Evolutionary conservation across 2,888 invertebrate genomes (phyloP).

Genomic region (Quadriops clusia): DNA sequence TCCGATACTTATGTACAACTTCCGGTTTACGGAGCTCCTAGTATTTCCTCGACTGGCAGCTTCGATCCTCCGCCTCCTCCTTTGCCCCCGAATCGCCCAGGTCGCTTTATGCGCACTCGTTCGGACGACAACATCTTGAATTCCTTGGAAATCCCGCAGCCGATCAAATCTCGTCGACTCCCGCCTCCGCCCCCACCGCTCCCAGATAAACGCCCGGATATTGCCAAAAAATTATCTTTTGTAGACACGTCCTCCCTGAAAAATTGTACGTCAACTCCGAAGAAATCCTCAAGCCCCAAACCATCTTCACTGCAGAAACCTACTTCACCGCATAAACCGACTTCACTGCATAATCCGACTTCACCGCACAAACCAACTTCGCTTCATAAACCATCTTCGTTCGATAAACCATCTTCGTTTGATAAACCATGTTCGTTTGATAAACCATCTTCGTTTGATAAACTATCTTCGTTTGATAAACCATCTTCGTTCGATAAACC

Average conservation of each 20-base stretch:
- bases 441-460: too few relatives aligned
- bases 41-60: slow-evolving; percentile 51
- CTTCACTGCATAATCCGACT: too few relatives aligned
- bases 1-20: slow-evolving; percentile 63
- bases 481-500: too few relatives aligned
- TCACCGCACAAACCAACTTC: too few relatives aligned
- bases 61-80: slow-evolving; percentile 52
- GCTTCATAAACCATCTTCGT: too few relatives aligned
- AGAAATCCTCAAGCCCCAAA: not conserved
- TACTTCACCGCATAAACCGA: too few relatives aligned
- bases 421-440: too few relatives aligned
- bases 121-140: slow-evolving; percentile 75
- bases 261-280: not conserved
- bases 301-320: slow-evolving; percentile 1
- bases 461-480: too few relatives aligned
- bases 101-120: slow-evolving; percentile 55
- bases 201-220: slow-evolving; percentile 23
- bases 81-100: slow-evolving; percentile 46
- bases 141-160: slow-evolving; percentile 47
- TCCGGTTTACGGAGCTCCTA: slow-evolving; percentile 56
- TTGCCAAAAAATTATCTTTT: too few relatives aligned
- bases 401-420: too few relatives aligned
- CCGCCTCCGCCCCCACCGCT: slow-evolving; percentile 42
- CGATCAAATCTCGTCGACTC: slow-evolving; percentile 41
- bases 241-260: too few relatives aligned